These are phyloP conservation scores for Enteromius thamalakanensis DNA, from an alignment of 2,797 vertebrate genomes.

Conservation along the genomic window DNA sequence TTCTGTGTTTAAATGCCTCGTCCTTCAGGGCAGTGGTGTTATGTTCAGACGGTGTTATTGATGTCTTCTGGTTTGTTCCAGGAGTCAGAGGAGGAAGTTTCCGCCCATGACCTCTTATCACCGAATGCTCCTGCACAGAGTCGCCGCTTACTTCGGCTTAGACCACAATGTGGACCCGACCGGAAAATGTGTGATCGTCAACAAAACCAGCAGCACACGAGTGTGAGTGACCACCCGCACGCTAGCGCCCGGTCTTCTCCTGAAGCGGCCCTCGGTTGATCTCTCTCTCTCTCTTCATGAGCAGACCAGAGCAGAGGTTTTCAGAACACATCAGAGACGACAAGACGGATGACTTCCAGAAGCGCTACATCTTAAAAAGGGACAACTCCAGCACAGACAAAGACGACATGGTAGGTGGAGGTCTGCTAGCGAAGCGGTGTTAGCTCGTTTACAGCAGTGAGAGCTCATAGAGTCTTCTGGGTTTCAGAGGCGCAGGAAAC, in stretches of 20 bases:
- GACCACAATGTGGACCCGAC: constrained; percentile 99
- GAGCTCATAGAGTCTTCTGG: background rate
- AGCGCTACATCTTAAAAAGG: constrained; percentile 98
- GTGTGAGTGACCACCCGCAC: constrained; percentile 82
- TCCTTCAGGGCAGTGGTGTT: too few relatives aligned
- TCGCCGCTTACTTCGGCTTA: constrained; percentile 97
- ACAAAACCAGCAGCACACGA: constrained; percentile 98
- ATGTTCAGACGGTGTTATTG: background rate
- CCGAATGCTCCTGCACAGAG: constrained; percentile 95
- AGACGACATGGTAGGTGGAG: constrained; percentile 86
- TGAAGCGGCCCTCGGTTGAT: background rate
- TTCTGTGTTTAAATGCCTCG: too few relatives aligned
- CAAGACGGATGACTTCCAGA: constrained; percentile 95
- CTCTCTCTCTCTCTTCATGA: background rate
- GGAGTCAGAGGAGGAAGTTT: constrained; percentile 95
- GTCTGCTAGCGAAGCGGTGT: background rate
- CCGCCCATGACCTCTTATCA: constrained; percentile 99
- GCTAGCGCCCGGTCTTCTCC: constrained; percentile 3
- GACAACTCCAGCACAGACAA: constrained; percentile 98
- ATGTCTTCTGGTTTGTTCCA: constrained; percentile 64
- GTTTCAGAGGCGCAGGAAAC: constrained; percentile 93
- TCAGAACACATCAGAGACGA: constrained; percentile 98
- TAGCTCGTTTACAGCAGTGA: background rate
- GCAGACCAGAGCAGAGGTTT: constrained; percentile 98
- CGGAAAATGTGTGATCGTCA: constrained; percentile 96